Evolutionary conservation across 1,140 invertebrate species (phyloP), one percentile per base, ranked within the genome.

Genomic region (Onthophagus taurus): DNA sequence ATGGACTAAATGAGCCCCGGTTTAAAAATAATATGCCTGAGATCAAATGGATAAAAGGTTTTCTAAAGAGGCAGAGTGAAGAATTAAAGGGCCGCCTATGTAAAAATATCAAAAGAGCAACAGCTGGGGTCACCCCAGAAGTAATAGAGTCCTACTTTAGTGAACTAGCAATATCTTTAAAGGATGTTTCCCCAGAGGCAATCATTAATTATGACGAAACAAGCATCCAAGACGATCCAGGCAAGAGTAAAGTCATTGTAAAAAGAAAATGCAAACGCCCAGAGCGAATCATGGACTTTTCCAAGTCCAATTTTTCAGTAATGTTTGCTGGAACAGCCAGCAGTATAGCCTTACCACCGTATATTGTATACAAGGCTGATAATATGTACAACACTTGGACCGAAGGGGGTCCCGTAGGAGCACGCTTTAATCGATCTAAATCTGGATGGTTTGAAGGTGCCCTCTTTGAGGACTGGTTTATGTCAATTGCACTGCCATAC

Each of bases 191-290:
- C 21, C 36, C 33, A 21, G 33, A 41, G 4, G 19, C 12, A 11
- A 49, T 55, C 16, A 26, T 47, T 24, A 63, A 63, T 47, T 67
- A 64, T 48, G 65, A 65, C 50, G 65, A 67, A 46, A 67, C 64
- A 11, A 67, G 67, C 47, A 21, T 68, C 4, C 50, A 47, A 7
- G 65, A 68, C 54, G 58, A 68, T 45, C 64, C 60, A 13, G 61
- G 61, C n/a, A 50, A 35, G 14, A 56, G 51, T 18, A 64, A 60
- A 56, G 39, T 58, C 16, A 50, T 66, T 35, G 45, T 55, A 26
- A 52, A 50, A 36, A 46, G 63, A 37, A 20, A 34, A 23, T 14
- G 24, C 11, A 48, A 48, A 23, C 31, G 38, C 21, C 19, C 39
- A 3, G 47, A 45, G 38, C 21, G 23, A 35, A 48, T 44, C 12